Evolutionary conservation across 2,888 invertebrate species (phyloP).

Genomic region (Eulithis testata): DNA sequence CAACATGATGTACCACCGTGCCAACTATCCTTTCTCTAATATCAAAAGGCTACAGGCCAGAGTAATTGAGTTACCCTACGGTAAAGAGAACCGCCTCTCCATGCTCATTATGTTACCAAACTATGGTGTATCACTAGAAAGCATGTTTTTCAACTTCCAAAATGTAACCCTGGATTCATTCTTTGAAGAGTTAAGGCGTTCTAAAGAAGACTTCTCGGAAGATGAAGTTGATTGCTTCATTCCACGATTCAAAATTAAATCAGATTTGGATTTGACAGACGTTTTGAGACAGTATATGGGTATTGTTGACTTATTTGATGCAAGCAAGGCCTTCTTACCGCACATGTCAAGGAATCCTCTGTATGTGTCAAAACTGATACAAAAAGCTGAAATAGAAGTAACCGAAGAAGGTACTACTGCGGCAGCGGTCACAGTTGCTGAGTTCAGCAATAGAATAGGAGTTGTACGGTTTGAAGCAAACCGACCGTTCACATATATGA

Average conservation of each 20-base stretch:
- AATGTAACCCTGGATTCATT: conserved; percentile 76
- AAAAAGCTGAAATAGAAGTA: conserved; percentile 90
- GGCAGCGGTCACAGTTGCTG: conserved; percentile 79
- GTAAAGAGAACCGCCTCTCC: conserved; percentile 79
- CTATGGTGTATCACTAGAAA: conserved; percentile 76
- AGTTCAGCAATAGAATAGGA: conserved; percentile 80
- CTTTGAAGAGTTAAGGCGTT: conserved; percentile 76
- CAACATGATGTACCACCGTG: conserved; percentile 90
- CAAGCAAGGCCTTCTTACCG: conserved; percentile 57
- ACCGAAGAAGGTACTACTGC: conserved; percentile 90
- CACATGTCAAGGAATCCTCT: conserved; percentile 79
- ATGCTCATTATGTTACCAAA: conserved; percentile 88
- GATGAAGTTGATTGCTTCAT: conserved; percentile 87
- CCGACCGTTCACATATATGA: conserved; percentile 87
- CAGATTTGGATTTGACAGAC: conserved; percentile 82
- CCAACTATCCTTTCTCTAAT: conserved; percentile 84
- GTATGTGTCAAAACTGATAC: conserved; percentile 85
- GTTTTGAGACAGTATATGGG: conserved; percentile 67
- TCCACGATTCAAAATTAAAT: conserved; percentile 86
- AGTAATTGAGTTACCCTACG: conserved; percentile 88
- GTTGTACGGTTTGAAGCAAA: conserved; percentile 86
- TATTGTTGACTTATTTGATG: conserved; percentile 86
- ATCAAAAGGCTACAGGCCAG: conserved; percentile 84
- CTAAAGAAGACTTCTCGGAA: conserved; percentile 80
- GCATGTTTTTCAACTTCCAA: conserved; percentile 81